Base-by-base conservation (phyloP, 2,888 invertebrate genomes). In the Dascillus cervinus region DNA sequence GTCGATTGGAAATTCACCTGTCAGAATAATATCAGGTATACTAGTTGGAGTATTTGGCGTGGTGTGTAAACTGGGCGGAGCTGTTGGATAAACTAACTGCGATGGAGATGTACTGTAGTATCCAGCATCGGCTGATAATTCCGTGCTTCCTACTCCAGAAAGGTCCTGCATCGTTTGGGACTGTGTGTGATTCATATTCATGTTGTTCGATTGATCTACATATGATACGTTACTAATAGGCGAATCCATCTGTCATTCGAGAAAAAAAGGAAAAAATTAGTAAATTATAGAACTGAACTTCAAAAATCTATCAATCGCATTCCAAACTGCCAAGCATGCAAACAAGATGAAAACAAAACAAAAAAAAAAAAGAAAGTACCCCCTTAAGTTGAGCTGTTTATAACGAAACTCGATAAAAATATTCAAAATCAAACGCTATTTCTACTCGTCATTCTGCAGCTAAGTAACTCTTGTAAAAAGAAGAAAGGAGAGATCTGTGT, bases 11-110 rank as follows among this genome's bases (percentile, higher is more conserved):
- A n/a, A n/a, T n/a, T n/a, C n/a, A 85, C 86, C 85, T 62, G 85
- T 84, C 60, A 87, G 75, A 64, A 84, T 82, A 62, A 88, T 87
- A 66, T 83, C 81, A 46, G 83, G 83, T 67, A 83, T 80, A 67
- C 74, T 75, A 48, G 82, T 82, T 48, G 86, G 85, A 53, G 86
- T 85, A 67, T 82, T 78, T 43, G 79, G 79, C 43, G 79, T 77
- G 20, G 65, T 64, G 39, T 63, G 63, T 39, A 62, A 36, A 41
- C 62, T 61, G 13, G 63, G 62, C 46, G 74, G 75, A 5, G 73
- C 70, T 26, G 73, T 71, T 38, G 58, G 60, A 44, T 67, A 71
- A 17, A 64, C 56, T 48, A 63, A 55, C 68, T 73, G 52, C 58
- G 70, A 66, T 47, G 73, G 69, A n/a, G 75, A 70, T 48, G 77